Base-by-base conservation (phyloP, 2,888 invertebrate genomes). In the Nemotelus pantherinus region DNA sequence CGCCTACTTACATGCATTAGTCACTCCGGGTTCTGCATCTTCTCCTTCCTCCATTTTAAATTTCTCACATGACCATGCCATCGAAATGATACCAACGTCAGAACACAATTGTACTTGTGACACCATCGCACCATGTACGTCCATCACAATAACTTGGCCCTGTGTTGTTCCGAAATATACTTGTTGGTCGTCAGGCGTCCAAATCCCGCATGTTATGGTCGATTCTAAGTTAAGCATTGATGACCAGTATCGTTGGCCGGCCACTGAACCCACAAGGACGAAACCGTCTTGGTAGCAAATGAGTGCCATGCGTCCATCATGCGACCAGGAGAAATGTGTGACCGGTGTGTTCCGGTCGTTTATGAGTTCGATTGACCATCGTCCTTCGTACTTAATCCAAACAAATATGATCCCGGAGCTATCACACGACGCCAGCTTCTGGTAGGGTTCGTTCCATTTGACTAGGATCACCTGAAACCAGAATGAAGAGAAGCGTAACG, bases 271-370 rank as follows among this genome's bases (percentile, higher is more conserved):
- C 58, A 99, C 99, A 82, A 99, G 88, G 6, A 99, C 98, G 88
- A 99, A 99, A 25, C 98, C 98, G 88, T 99, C 99, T 91, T 95
- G 94, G 88, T 99, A 99, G 86, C 98, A 98, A 83, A 99, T 99
- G 78, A 99, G 91, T 2, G 99, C 99, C 96, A 98, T 97, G 71
- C 97, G 91, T 25, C 99, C 99, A 88, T 98, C 98, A 86, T 99
- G 98, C 0, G 97, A 97, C 99, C 99, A 99, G 39, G 96, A 95
- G 89, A 99, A 98, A 88, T 99, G 97, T 39, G 97, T 98, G 79
- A 98, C 98, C 64, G 97, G 96, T 0, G 96, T 98, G 85, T 95
- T 98, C 63, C 99, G 90, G 88, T 99, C 99, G 88, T 99, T 99
- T 87, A 99, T 99, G 82, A 99, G 90, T 88, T 99, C 99, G 83